A percentile compares a stretch with the other conserved stretches of the same genome.
Evolutionary conservation across 64 coral and sea anemone species (phyloP).

Genomic region (Montipora sp.): DNA sequence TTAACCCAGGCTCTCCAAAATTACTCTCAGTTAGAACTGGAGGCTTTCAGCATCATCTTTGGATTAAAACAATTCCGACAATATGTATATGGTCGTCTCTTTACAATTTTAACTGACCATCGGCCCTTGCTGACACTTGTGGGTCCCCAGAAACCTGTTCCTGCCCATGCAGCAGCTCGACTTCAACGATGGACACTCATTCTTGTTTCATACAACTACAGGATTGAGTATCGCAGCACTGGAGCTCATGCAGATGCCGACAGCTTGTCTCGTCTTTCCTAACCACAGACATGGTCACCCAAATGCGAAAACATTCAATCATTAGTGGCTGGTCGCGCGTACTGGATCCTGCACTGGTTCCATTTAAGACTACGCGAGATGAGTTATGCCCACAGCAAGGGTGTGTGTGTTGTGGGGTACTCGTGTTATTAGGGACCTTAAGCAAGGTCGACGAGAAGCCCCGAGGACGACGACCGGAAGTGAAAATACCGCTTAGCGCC

Average conservation of each 20-base stretch:
- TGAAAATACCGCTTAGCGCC: too few relatives aligned
- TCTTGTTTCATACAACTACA: slow-evolving; percentile 15
- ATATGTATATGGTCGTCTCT: slow-evolving; percentile 47
- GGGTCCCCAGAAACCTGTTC: slow-evolving; percentile 34
- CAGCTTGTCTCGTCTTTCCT: slow-evolving; percentile 8
- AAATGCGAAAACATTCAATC: background rate
- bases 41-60: slow-evolving; percentile 57
- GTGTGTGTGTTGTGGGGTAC: slow-evolving; percentile 43
- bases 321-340: slow-evolving; percentile 49
- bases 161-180: slow-evolving; percentile 57
- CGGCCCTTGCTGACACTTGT: slow-evolving; percentile 45
- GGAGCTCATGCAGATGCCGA: background rate
- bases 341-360: slow-evolving; percentile 57
- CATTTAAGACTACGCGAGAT: slow-evolving; percentile 57
- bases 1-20: slow-evolving; percentile 43
- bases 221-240: background rate
- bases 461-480: too few relatives aligned
- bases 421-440: too few relatives aligned
- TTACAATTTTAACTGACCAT: slow-evolving; percentile 60
- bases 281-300: slow-evolving; percentile 64
- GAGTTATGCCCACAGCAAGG: slow-evolving; percentile 48
- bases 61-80: slow-evolving; percentile 57
- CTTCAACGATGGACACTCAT: slow-evolving; percentile 53
- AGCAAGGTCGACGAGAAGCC: too few relatives aligned
- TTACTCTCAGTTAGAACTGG: slow-evolving; percentile 52